Percentiles rank a stretch among this genome's conserved stretches.
Conservation (phyloP, 1,140 invertebrate genomes). For the Drosophila littoralis region DNA sequence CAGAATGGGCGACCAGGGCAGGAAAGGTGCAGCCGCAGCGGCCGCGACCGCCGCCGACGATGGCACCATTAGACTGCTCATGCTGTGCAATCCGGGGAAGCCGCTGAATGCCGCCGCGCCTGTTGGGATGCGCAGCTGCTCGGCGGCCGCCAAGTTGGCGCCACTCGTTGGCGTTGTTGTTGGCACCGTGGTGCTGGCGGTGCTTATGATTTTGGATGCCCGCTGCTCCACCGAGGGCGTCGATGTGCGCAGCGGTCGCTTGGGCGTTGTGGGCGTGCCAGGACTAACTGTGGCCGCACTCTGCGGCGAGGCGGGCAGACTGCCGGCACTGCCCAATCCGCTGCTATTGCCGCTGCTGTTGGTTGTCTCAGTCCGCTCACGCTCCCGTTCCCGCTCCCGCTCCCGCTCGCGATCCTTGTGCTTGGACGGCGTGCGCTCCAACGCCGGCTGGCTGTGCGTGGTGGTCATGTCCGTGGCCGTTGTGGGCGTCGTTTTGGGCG, state of each 20-base stretch:
- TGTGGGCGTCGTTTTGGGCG: constrained; percentile 4
- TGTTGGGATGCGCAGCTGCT: constrained; percentile 76
- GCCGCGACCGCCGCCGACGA: constrained; percentile 84
- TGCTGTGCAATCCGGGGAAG: constrained; percentile 73
- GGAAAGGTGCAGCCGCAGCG: constrained; percentile 85
- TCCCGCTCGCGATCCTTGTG: constrained; percentile 40
- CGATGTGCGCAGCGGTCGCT: constrained; percentile 68
- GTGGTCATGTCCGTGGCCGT: constrained; percentile 59
- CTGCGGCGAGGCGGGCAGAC: constrained; percentile 71
- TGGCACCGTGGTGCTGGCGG: constrained; percentile 73
- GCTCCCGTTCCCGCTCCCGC: constrained; percentile 42
- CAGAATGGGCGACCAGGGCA: constrained; percentile 86
- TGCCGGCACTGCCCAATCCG: constrained; percentile 64
- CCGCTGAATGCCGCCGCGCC: constrained; percentile 78
- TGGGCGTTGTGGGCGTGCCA: constrained; percentile 60
- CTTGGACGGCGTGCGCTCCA: constrained; percentile 62
- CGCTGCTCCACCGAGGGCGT: constrained; percentile 61
- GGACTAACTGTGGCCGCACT: constrained; percentile 59
- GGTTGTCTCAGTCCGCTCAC: constrained; percentile 4
- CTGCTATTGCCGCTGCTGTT: constrained; percentile 60
- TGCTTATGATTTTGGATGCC: constrained; percentile 51
- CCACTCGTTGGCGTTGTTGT: constrained; percentile 60
- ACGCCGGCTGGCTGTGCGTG: constrained; percentile 27
- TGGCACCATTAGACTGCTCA: constrained; percentile 85
- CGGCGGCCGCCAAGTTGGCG: constrained; percentile 46